Percentiles rank a stretch among this genome's conserved stretches.
Evolutionary conservation across 2,888 invertebrate genomes (phyloP).

Genomic region (Chalcosyrphus nemorum): DNA sequence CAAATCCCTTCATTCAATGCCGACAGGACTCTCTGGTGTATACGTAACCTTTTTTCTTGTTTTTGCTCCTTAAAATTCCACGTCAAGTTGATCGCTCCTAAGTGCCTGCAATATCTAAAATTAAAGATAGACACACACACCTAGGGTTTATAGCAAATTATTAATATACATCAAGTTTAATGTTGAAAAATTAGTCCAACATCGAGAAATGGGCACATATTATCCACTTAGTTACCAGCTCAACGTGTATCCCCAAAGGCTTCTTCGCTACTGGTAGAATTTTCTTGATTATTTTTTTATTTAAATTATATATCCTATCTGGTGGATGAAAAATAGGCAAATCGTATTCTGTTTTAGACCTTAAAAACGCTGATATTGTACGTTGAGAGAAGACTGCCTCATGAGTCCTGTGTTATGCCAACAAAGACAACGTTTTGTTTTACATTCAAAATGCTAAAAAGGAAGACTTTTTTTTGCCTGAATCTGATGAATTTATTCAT

Average conservation of each 20-base stretch:
- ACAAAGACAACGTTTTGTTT: too few relatives aligned
- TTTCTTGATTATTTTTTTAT: not conserved
- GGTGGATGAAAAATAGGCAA: not conserved
- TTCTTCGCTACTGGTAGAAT: not conserved
- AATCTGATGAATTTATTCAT: too few relatives aligned
- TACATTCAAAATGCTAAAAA: too few relatives aligned
- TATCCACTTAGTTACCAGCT: constrained; percentile 16
- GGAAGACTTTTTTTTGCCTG: too few relatives aligned
- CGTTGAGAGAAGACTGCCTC: not conserved
- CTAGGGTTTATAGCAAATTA: constrained; percentile 20
- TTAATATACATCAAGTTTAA: constrained; percentile 39
- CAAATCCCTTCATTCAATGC: not conserved
- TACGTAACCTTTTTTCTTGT: constrained; percentile 3
- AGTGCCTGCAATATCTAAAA: constrained; percentile 18
- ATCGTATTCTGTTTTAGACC: not conserved
- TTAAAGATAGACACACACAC: constrained; percentile 36
- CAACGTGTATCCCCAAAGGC: not conserved
- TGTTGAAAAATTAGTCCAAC: constrained; percentile 42
- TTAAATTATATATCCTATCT: constrained; percentile 8
- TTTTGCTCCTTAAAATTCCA: not conserved
- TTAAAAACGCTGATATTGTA: not conserved
- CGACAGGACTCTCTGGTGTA: not conserved
- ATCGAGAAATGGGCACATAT: not conserved
- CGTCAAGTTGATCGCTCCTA: constrained; percentile 4
- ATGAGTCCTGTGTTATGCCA: too few relatives aligned